These are phyloP conservation scores for Drosophila eugracilis DNA, from an alignment of 1,140 invertebrate species.

Conservation along the genomic window DNA sequence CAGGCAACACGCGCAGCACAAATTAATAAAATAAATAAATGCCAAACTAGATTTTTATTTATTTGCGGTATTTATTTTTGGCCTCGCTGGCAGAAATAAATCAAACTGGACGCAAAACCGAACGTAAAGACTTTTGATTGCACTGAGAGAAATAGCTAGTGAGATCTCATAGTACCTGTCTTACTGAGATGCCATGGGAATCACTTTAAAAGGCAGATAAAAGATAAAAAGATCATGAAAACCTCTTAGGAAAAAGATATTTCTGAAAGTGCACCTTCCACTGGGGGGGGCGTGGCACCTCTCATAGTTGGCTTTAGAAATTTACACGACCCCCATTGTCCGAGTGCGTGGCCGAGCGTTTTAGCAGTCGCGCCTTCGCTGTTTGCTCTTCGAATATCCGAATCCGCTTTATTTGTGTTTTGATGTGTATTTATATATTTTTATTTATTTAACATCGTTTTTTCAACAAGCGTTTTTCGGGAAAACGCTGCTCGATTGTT, in stretches of 20 bases:
- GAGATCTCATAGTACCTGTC: too few species aligned
- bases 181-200: too few species aligned
- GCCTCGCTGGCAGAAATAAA: constrained; percentile 71
- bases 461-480: constrained; percentile 69
- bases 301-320: constrained; percentile 71
- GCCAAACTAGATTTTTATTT: constrained; percentile 61
- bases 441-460: constrained; percentile 82
- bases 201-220: too few species aligned
- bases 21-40: constrained; percentile 82
- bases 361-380: constrained; percentile 54
- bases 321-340: constrained; percentile 62
- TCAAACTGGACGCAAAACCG: constrained; percentile 56
- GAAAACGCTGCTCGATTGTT: constrained; percentile 69
- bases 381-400: constrained; percentile 60
- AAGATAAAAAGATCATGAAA: constrained; percentile 1
- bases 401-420: constrained; percentile 47
- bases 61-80: constrained; percentile 76
- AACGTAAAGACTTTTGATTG: constrained; percentile 35
- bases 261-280: not conserved
- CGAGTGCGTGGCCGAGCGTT: constrained; percentile 38
- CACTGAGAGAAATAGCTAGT: not conserved
- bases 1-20: constrained; percentile 71
- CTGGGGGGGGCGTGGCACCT: constrained; percentile 52
- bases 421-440: constrained; percentile 61
- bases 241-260: too few species aligned